Conservation (phyloP, 2,797 vertebrate genomes). For the Pseudocheirus occidentalis region DNA sequence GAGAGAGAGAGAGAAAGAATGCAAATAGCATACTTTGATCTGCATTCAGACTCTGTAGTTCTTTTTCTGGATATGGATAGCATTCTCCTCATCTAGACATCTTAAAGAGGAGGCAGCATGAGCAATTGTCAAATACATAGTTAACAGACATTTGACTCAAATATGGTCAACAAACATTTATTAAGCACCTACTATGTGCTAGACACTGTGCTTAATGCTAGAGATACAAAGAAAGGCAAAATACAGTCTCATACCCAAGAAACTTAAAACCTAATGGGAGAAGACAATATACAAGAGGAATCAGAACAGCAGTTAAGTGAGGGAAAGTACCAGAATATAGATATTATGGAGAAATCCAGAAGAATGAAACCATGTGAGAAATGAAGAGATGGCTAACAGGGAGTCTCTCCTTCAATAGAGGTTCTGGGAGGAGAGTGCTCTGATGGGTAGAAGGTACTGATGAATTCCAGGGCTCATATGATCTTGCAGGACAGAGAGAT, state of each 20-base stretch:
- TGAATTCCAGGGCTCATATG: background rate
- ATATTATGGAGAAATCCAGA: background rate
- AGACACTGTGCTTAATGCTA: background rate
- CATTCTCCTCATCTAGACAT: background rate
- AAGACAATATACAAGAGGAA: background rate
- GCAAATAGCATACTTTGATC: no score
- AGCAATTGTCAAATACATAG: background rate
- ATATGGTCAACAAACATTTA: background rate
- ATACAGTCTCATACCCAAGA: background rate
- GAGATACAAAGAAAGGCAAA: background rate
- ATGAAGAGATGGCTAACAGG: background rate
- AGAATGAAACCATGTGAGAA: background rate
- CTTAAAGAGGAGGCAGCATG: background rate
- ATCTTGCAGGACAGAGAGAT: background rate
- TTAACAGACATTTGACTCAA: background rate
- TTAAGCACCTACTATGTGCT: background rate
- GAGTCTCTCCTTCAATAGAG: background rate
- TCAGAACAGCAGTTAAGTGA: background rate
- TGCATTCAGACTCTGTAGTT: no score
- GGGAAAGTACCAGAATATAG: background rate
- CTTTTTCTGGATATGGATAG: no score
- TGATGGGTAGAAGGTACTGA: background rate
- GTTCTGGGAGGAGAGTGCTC: background rate
- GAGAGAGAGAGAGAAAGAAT: no score
- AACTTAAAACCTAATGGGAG: background rate